These are phyloP conservation scores for Anticlea derivata DNA, from an alignment of 2,888 invertebrate genomes.

Conservation along the genomic window DNA sequence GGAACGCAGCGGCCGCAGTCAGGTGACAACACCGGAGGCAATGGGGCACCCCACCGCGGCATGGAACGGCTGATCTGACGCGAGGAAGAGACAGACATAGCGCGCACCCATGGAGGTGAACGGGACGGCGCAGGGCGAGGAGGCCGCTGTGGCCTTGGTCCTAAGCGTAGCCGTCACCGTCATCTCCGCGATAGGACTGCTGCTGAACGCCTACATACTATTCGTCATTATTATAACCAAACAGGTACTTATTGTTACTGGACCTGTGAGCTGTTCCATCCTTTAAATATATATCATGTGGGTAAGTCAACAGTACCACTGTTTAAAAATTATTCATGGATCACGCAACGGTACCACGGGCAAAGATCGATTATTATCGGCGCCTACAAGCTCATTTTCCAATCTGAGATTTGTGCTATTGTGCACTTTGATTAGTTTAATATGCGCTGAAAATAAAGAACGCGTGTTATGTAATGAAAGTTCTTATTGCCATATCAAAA, in stretches of 20 bases:
- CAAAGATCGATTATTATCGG: too few relatives aligned
- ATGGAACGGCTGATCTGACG: slow-evolving; percentile 55
- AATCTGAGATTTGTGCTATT: too few relatives aligned
- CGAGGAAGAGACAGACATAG: slow-evolving; percentile 52
- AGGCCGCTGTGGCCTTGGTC: slow-evolving; percentile 86
- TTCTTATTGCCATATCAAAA: neutral
- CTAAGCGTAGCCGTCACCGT: slow-evolving; percentile 87
- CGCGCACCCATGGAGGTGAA: slow-evolving; percentile 66
- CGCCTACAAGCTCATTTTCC: too few relatives aligned
- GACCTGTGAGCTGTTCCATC: neutral
- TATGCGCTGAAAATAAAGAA: too few relatives aligned
- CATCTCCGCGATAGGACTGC: slow-evolving; percentile 87
- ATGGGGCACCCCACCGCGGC: slow-evolving; percentile 42
- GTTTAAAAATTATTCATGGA: too few relatives aligned
- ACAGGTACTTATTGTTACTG: slow-evolving; percentile 77
- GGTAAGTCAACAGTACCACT: too few relatives aligned
- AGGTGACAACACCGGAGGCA: slow-evolving; percentile 59
- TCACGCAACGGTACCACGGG: too few relatives aligned
- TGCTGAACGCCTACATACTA: slow-evolving; percentile 89
- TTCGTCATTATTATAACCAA: slow-evolving; percentile 88
- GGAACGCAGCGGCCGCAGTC: slow-evolving; percentile 75
- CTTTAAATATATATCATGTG: too few relatives aligned
- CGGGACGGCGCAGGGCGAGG: slow-evolving; percentile 73
- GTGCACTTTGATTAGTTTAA: too few relatives aligned
- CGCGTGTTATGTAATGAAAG: too few relatives aligned